phyloP scores from a whole-genome alignment of 1,140 invertebrate species.

The Drosophila novamexicana region DNA sequence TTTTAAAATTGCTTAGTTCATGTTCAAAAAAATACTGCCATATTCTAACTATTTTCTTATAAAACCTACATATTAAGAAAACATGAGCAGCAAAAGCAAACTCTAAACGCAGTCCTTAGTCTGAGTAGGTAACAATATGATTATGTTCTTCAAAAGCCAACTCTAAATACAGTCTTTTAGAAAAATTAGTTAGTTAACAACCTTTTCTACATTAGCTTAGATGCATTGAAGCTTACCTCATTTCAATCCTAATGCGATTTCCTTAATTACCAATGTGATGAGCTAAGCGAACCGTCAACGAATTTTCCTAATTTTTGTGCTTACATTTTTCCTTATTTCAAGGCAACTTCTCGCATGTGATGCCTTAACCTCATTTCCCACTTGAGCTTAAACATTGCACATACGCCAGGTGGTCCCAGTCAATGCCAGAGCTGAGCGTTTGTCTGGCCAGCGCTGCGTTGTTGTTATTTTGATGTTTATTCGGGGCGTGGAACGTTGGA shows the following conservation, averaged over 20 bases:
- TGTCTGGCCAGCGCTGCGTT: slow-evolving; percentile 18
- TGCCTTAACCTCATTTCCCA: slow-evolving; percentile 40
- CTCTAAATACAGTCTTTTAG: too few relatives aligned
- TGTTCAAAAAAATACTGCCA: too few relatives aligned
- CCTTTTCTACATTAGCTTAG: too few relatives aligned
- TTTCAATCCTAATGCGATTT: background rate
- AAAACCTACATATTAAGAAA: too few relatives aligned
- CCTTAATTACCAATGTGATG: background rate
- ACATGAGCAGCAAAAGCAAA: too few relatives aligned
- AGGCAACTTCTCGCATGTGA: background rate
- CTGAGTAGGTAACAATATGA: too few relatives aligned
- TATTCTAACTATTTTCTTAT: too few relatives aligned
- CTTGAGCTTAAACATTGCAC: slow-evolving; percentile 21
- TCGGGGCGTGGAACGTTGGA: slow-evolving; percentile 39
- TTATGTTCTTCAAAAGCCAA: too few relatives aligned
- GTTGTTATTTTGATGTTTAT: slow-evolving; percentile 31
- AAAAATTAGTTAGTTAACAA: too few relatives aligned
- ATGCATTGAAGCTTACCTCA: background rate
- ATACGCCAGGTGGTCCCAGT: slow-evolving; percentile 44
- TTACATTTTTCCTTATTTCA: background rate
- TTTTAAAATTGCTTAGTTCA: too few relatives aligned
- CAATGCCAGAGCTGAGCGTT: background rate
- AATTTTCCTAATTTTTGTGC: background rate
- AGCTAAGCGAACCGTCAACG: background rate
- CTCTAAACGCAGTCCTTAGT: too few relatives aligned